These are phyloP conservation scores for Lasioglossum villosulum DNA, from an alignment of 2,888 invertebrate species.

Conservation along the genomic window DNA sequence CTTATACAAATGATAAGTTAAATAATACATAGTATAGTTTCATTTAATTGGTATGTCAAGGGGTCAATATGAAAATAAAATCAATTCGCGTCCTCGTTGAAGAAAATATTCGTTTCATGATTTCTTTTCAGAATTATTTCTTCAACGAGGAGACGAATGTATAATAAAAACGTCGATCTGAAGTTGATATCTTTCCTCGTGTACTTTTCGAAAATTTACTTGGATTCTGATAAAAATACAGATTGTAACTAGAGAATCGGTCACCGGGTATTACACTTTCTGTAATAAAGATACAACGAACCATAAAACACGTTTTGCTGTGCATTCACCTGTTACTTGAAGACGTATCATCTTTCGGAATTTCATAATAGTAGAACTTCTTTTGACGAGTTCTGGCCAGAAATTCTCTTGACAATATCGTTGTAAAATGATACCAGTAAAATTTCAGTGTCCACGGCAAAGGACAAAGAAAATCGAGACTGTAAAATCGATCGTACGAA, in stretches of 20 bases:
- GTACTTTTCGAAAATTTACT: neutral
- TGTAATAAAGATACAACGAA: constrained; percentile 28
- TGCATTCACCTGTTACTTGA: neutral
- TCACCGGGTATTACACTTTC: constrained; percentile 21
- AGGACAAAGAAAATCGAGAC: constrained; percentile 19
- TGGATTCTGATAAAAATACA: constrained; percentile 17
- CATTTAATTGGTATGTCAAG: neutral
- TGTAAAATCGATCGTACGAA: neutral
- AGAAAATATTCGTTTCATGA: neutral
- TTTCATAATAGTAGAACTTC: constrained; percentile 27
- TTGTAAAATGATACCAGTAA: constrained; percentile 37
- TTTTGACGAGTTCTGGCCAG: constrained; percentile 6
- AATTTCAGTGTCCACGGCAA: constrained; percentile 17
- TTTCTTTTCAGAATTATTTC: neutral
- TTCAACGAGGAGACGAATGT: neutral
- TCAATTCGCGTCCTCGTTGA: neutral
- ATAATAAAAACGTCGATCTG: neutral
- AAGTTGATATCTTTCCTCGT: neutral
- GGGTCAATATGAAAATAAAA: neutral
- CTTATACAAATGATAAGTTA: neutral
- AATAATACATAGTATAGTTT: neutral
- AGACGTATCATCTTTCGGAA: constrained; percentile 1
- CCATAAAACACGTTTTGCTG: constrained; percentile 28
- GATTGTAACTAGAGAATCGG: neutral
- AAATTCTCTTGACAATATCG: constrained; percentile 19